A percentile compares a stretch with the other conserved stretches of the same genome.
Evolutionary conservation across 2,113 vertebrate species (phyloP).

Genomic region (Gymnocephalus cernua): DNA sequence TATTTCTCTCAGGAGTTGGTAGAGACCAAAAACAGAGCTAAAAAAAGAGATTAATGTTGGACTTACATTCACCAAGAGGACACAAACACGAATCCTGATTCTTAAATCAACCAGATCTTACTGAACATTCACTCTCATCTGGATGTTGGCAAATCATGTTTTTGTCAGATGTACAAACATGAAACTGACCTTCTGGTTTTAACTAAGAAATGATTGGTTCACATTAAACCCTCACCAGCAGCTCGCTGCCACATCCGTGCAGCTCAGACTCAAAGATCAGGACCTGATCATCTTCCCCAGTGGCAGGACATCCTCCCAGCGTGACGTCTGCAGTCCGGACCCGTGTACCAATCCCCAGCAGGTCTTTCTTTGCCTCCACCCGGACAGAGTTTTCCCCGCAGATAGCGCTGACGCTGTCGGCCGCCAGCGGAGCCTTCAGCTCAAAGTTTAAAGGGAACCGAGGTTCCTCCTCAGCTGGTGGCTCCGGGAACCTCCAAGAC

Average conservation of each 20-base stretch:
- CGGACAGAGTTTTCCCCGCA: conserved; percentile 59
- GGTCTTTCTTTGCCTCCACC: conserved; percentile 73
- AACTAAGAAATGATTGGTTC: not conserved
- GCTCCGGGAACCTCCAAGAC: conserved; percentile 54
- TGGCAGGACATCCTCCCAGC: conserved; percentile 67
- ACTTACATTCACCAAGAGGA: not conserved
- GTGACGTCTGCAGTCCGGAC: conserved; percentile 59
- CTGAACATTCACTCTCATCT: not conserved
- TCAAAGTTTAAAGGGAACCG: conserved; percentile 31
- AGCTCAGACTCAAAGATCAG: conserved; percentile 75
- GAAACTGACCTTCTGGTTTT: too few relatives aligned
- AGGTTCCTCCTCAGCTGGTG: conserved; percentile 39
- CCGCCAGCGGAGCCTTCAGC: conserved; percentile 4
- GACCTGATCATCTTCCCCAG: conserved; percentile 30
- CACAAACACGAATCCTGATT: not conserved
- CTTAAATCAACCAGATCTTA: not conserved
- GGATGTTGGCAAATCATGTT: too few relatives aligned
- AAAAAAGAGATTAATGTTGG: not conserved
- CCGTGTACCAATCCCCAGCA: conserved; percentile 63
- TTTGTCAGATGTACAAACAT: too few relatives aligned
- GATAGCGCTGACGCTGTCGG: conserved; percentile 30
- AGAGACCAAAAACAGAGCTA: not conserved
- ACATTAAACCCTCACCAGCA: conserved; percentile 61
- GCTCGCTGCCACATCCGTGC: conserved; percentile 67
- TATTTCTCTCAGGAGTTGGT: not conserved